Evolutionary conservation across 2,888 invertebrate genomes (phyloP).

Genomic region (Dexiosoma caninum): DNA sequence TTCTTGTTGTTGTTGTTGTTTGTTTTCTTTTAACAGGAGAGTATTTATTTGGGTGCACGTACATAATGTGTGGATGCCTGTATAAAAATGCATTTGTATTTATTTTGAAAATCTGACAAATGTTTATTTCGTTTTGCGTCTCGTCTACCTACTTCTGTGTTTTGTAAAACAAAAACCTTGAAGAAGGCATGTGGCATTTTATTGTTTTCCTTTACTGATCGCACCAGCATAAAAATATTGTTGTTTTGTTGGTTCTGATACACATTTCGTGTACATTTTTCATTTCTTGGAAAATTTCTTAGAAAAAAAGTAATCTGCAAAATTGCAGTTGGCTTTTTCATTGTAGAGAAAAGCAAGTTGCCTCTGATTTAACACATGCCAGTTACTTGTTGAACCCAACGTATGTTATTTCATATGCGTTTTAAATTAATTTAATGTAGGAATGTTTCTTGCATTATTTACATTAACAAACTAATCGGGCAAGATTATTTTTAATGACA

Average conservation of each 20-base stretch:
- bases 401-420: neutral
- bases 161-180: slow-evolving; percentile 36
- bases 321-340: slow-evolving; percentile 24
- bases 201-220: slow-evolving; percentile 30
- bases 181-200: slow-evolving; percentile 42
- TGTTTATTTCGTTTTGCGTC: slow-evolving; percentile 14
- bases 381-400: neutral
- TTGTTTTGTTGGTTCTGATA: slow-evolving; percentile 34
- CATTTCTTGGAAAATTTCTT: slow-evolving; percentile 56
- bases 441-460: slow-evolving; percentile 7
- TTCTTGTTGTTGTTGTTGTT: too few species aligned
- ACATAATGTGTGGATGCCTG: neutral
- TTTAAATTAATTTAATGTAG: slow-evolving; percentile 36
- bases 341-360: slow-evolving; percentile 10
- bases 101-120: slow-evolving; percentile 44
- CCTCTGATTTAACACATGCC: neutral
- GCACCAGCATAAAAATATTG: slow-evolving; percentile 38
- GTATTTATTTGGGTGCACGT: slow-evolving; percentile 2
- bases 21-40: slow-evolving; percentile 10
- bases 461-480: neutral
- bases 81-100: neutral
- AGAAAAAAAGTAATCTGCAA: slow-evolving; percentile 28
- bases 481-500: slow-evolving; percentile 1
- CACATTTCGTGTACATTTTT: slow-evolving; percentile 29
- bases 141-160: slow-evolving; percentile 13